These are phyloP conservation scores for Burhinus bistriatus DNA, from an alignment of 2,113 vertebrate genomes.

Conservation along the genomic window DNA sequence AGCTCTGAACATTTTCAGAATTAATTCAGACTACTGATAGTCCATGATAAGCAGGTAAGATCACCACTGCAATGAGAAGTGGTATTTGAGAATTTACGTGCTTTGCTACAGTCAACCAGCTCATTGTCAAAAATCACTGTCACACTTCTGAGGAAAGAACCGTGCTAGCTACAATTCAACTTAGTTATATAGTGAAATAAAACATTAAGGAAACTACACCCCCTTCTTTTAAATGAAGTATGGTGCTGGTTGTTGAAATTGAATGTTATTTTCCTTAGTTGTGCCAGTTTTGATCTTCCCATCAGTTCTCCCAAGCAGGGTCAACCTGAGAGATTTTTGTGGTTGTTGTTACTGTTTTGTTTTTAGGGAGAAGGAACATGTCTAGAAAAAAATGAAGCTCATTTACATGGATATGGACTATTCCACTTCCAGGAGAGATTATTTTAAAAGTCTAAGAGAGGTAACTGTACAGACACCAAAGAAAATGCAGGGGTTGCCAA, in stretches of 20 bases:
- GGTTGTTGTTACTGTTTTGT: too few relatives aligned
- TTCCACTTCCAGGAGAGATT: neutral
- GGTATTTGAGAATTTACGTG: neutral
- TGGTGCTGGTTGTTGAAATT: neutral
- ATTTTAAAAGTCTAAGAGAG: neutral
- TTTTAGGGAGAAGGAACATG: neutral
- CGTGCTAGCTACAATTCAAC: neutral
- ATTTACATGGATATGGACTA: neutral
- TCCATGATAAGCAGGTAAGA: neutral
- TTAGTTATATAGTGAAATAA: neutral
- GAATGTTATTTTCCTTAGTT: neutral
- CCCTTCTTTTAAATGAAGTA: too few relatives aligned
- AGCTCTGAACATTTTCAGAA: neutral
- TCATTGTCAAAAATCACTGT: neutral
- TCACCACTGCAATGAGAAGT: neutral
- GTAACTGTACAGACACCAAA: neutral
- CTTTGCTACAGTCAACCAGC: neutral
- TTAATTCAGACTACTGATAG: neutral
- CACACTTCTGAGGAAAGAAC: neutral
- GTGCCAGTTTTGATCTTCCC: neutral
- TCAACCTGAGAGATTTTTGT: neutral
- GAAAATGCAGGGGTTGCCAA: rapidly evolving
- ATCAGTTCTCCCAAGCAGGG: neutral
- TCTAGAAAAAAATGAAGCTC: neutral
- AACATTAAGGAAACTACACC: neutral